Conservation (phyloP, 2,797 vertebrate genomes). For the Champsocephalus esox region DNA sequence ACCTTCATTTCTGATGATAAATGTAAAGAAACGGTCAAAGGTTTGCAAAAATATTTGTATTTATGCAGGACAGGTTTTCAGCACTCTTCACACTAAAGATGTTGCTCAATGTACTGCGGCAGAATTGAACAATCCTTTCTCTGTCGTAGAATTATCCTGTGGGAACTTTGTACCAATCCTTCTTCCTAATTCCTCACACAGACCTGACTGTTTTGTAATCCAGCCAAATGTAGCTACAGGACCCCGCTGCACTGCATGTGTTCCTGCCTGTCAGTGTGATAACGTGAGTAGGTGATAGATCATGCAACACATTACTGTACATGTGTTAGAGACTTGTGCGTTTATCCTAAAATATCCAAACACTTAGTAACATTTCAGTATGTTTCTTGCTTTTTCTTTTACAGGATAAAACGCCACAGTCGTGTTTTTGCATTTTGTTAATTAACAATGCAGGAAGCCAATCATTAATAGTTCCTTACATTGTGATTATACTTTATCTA, state of each 20-base stretch:
- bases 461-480: too few relatives aligned
- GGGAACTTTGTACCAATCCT: conserved; percentile 4
- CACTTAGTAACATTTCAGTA: neutral
- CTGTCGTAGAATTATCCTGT: neutral
- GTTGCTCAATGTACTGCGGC: neutral
- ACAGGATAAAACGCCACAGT: neutral
- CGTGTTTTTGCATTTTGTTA: too few relatives aligned
- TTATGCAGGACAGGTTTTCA: neutral
- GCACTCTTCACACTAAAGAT: neutral
- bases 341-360: neutral
- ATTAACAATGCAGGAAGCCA: too few relatives aligned
- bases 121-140: neutral
- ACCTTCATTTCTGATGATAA: neutral
- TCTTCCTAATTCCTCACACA: neutral
- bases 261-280: neutral
- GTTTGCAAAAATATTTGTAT: neutral
- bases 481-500: too few relatives aligned
- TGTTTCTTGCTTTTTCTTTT: neutral
- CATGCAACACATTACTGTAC: neutral
- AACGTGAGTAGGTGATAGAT: neutral
- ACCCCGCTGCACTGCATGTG: neutral
- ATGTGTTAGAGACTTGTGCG: neutral
- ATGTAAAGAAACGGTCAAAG: neutral
- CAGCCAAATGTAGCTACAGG: neutral
- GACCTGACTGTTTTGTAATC: conserved; percentile 1